These are phyloP conservation scores for Tetragnatha montana DNA, from an alignment of 2,888 invertebrate genomes.

Conservation along the genomic window DNA sequence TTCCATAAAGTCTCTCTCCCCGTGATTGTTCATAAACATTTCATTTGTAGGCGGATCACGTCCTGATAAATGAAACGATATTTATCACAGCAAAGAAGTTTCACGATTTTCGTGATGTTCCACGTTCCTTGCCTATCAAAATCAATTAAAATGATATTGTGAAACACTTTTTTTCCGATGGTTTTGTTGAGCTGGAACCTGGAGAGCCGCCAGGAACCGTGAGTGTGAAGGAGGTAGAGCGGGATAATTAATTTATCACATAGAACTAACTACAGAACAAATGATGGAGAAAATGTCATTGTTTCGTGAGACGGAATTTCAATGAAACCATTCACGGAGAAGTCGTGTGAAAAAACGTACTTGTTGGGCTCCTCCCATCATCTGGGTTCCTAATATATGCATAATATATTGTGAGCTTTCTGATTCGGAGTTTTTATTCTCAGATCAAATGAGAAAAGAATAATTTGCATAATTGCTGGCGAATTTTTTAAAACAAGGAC, in stretches of 20 bases:
- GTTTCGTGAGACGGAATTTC: constrained; percentile 13
- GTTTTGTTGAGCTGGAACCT: background rate
- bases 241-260: background rate
- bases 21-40: constrained; percentile 28
- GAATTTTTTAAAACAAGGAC: background rate
- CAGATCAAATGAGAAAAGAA: background rate
- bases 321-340: background rate
- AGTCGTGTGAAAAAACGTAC: background rate
- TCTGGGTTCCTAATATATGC: background rate
- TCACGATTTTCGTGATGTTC: constrained; percentile 56
- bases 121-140: constrained; percentile 15
- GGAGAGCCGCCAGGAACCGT: background rate
- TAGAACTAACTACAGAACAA: background rate
- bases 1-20: background rate
- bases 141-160: constrained; percentile 50
- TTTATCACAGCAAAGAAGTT: constrained; percentile 7
- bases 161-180: constrained; percentile 2
- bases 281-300: constrained; percentile 1
- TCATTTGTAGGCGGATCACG: constrained; percentile 36
- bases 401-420: background rate
- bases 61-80: constrained; percentile 24
- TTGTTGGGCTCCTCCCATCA: background rate
- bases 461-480: background rate
- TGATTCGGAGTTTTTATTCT: background rate
- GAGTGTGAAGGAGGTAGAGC: constrained; percentile 9